A percentile compares a stretch with the other conserved stretches of the same genome.
phyloP scores from a whole-genome alignment of 1,140 invertebrate species.

The Ceratina calcarata region DNA sequence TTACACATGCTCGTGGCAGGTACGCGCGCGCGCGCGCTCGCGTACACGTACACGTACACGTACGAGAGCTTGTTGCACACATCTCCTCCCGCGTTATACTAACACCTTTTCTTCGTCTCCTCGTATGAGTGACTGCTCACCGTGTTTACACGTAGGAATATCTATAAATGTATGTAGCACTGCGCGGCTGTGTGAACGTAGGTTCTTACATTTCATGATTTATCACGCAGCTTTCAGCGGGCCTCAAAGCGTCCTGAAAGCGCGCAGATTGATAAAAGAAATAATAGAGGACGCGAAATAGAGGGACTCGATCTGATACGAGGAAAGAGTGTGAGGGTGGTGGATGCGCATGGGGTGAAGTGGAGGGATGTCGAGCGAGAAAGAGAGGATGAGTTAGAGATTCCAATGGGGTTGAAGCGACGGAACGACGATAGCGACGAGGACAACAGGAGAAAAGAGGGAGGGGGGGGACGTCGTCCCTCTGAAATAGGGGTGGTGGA shows the following conservation, averaged over 20 bases:
- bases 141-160: slow-evolving; percentile 32
- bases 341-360: neutral
- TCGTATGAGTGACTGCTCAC: neutral
- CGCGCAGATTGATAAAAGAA: slow-evolving; percentile 80
- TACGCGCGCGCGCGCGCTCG: slow-evolving; percentile 29
- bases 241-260: slow-evolving; percentile 70
- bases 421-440: slow-evolving; percentile 51
- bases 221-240: slow-evolving; percentile 80
- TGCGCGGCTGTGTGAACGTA: slow-evolving; percentile 48
- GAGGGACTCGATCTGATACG: slow-evolving; percentile 77
- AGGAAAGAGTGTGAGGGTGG: slow-evolving; percentile 48
- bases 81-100: slow-evolving; percentile 22
- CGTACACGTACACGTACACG: slow-evolving; percentile 3
- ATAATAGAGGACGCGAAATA: slow-evolving; percentile 80
- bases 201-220: slow-evolving; percentile 81
- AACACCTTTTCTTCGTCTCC: slow-evolving; percentile 26
- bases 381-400: slow-evolving; percentile 40
- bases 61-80: slow-evolving; percentile 45
- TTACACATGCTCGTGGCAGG: slow-evolving; percentile 46
- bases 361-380: slow-evolving; percentile 8
- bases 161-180: slow-evolving; percentile 41
- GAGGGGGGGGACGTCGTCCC: slow-evolving; percentile 39
- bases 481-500: slow-evolving; percentile 54
- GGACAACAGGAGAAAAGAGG: slow-evolving; percentile 40
- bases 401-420: slow-evolving; percentile 36